Evolutionary conservation across 2,113 vertebrate species (phyloP), one percentile per base, ranked within the genome.

Genomic region (Taxidea taxus): DNA sequence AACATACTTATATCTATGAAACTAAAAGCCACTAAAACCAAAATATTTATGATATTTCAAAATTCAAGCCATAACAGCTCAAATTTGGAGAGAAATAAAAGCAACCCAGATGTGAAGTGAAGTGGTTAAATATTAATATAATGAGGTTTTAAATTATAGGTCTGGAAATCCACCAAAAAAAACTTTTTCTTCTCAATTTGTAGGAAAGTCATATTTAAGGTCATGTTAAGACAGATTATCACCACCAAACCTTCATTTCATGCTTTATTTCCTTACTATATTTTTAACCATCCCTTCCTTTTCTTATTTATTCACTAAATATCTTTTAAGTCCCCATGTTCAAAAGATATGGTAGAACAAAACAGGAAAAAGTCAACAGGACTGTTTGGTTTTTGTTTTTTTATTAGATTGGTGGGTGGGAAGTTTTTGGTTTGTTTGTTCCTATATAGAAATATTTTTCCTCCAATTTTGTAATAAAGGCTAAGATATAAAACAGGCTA

Each of bases 41-140:
- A 31, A 97, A 47, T 72, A 80, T 83, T 97, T 87, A 95, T 27
- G 94, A 29, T 87, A 93, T 83, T 95, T 94, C 47, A 51, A 44
- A 91, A 47, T 42, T 56, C 20, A 96, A 97, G 56, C 54, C 83
- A 16, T 87, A 96, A 95, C 2, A 87, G 20, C n/a, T 21, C n/a
- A 58, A 31, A 87, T 13, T 90, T 34, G 90, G 83, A 96, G 60
- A 49, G 37, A 75, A 93, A 44, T 42, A 87, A 94, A 94, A 95
- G 39, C 31, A 84, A 62, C 44, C 62, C 56, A 90, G 87, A 77
- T 70, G n/a, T 82, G 47, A 85, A 95, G 27, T 15, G 49, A 86
- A 94, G 54, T 91, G 10, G 37, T 96, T 86, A 86, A 97, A 96
- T 90, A 94, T 91, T 91, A 84, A 89, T 93, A 37, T 31, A 44